phyloP scores from a whole-genome alignment of 2,113 vertebrate species.

The Otolemur garnettii region DNA sequence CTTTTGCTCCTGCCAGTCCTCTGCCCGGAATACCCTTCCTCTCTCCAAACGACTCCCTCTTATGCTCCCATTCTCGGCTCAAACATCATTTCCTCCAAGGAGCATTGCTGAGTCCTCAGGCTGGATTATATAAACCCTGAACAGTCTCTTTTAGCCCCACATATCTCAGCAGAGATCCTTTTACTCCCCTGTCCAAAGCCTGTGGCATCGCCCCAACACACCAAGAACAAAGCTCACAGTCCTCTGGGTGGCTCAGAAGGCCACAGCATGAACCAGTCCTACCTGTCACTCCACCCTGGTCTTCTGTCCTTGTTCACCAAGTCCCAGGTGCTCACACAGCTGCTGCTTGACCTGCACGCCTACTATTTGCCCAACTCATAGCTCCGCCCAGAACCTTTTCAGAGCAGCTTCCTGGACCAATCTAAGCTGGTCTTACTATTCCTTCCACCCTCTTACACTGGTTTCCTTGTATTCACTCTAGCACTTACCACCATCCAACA shows the following conservation, averaged over 20 bases:
- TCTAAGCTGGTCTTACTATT: background rate
- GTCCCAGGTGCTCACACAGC: background rate
- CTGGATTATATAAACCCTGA: background rate
- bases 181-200: background rate
- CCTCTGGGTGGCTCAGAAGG: background rate
- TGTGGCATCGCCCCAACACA: background rate
- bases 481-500: background rate
- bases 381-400: background rate
- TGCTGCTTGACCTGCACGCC: fast-evolving
- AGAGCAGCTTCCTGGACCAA: background rate
- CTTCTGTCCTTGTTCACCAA: background rate
- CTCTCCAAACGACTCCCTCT: background rate
- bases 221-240: background rate
- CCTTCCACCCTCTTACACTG: background rate
- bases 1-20: background rate
- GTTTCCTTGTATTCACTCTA: background rate
- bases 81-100: background rate
- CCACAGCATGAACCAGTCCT: background rate
- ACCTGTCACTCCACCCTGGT: background rate
- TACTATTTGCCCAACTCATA: too few species aligned
- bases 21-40: background rate
- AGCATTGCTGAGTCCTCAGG: background rate
- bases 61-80: background rate
- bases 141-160: background rate
- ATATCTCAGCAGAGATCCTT: conserved; percentile 18